Conservation (phyloP, 2,797 vertebrate genomes). For the Antrozous pallidus region DNA sequence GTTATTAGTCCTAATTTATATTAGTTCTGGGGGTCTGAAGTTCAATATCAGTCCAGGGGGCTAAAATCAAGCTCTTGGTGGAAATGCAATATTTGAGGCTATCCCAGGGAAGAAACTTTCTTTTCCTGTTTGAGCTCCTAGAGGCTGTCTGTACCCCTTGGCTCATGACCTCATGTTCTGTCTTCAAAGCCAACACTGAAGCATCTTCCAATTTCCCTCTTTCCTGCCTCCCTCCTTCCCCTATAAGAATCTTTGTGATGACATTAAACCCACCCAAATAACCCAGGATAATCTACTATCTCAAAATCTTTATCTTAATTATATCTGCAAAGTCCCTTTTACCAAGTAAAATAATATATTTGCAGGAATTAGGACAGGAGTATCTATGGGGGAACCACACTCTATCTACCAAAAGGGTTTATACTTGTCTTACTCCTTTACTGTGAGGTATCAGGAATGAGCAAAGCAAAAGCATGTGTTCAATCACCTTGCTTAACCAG, state of each 20-base stretch:
- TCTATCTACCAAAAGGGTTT: neutral
- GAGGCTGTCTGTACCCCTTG: neutral
- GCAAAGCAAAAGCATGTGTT: neutral
- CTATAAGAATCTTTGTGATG: neutral
- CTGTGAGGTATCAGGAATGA: neutral
- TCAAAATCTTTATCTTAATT: slow-evolving; percentile 13
- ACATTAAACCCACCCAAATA: neutral
- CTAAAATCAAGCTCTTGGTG: neutral
- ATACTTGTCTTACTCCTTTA: neutral
- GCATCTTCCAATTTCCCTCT: neutral
- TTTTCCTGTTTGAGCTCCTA: neutral
- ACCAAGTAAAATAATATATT: neutral
- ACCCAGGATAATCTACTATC: neutral
- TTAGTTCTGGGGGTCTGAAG: neutral
- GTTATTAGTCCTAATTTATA: too few species aligned
- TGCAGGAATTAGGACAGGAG: neutral
- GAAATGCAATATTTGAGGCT: neutral
- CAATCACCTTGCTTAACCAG: neutral
- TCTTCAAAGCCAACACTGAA: neutral
- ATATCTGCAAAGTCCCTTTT: neutral
- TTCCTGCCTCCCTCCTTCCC: neutral
- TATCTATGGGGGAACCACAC: neutral
- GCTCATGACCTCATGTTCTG: neutral
- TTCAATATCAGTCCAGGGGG: neutral
- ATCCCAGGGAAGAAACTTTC: neutral